A percentile compares a stretch with the other conserved stretches of the same genome.
These are phyloP conservation scores for Balaeniceps rex DNA, from an alignment of 2,113 vertebrate species.

Conservation along the genomic window DNA sequence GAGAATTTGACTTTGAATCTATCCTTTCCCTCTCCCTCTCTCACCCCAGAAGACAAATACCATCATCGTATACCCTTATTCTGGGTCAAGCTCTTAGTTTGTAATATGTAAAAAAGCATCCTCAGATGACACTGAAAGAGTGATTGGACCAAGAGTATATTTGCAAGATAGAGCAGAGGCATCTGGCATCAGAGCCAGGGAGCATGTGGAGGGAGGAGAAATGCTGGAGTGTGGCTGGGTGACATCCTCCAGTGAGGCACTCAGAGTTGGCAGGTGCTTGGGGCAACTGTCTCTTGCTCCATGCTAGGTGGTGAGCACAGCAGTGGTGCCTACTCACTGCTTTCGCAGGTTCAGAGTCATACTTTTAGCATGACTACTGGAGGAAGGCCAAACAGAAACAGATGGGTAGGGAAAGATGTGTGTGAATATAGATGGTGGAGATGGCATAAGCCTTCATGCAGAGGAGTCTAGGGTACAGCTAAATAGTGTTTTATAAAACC, in stretches of 20 bases:
- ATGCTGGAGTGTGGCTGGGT: conserved; percentile 27
- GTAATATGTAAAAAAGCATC: not conserved
- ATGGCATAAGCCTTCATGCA: conserved; percentile 27
- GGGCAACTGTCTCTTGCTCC: conserved; percentile 50
- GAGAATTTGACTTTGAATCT: not conserved
- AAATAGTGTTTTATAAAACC: not conserved
- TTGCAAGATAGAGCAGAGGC: not conserved
- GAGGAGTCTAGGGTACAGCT: not conserved
- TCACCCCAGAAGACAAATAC: not conserved
- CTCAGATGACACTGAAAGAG: conserved; percentile 19
- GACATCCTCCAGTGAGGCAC: conserved; percentile 27
- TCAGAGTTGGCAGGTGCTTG: conserved; percentile 32
- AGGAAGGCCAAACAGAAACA: conserved; percentile 51
- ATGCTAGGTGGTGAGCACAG: not conserved
- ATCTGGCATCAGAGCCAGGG: not conserved
- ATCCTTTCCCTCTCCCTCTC: not conserved
- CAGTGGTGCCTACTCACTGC: conserved; percentile 48
- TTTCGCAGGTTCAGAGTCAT: conserved; percentile 51
- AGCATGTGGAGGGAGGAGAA: conserved; percentile 24
- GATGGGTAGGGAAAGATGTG: conserved; percentile 48
- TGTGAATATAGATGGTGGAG: conserved; percentile 45
- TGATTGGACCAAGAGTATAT: not conserved
- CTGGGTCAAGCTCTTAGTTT: not conserved
- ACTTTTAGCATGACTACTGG: conserved; percentile 43
- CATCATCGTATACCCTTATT: not conserved